Percentiles rank a stretch among this genome's conserved stretches.
These are phyloP conservation scores for Anhinga anhinga DNA, from an alignment of 2,113 vertebrate genomes.

Conservation along the genomic window DNA sequence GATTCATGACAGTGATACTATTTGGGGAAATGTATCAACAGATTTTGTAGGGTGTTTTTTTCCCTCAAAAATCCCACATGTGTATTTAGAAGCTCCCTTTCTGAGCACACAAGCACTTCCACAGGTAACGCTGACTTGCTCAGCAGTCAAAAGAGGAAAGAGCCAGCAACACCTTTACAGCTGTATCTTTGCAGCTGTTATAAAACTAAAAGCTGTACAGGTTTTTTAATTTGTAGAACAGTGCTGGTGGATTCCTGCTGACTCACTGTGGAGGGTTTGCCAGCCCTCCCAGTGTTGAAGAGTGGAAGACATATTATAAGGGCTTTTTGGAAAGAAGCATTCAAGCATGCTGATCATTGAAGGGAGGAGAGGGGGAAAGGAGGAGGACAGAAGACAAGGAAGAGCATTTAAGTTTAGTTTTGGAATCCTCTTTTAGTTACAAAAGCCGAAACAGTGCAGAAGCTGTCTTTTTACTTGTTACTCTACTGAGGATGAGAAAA, in stretches of 20 bases:
- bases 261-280: not conserved
- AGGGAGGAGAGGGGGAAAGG: not conserved
- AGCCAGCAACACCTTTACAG: not conserved
- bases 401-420: not conserved
- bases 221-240: not conserved
- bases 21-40: not conserved
- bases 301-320: not conserved
- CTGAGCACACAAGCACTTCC: not conserved
- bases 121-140: not conserved
- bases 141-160: not conserved
- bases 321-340: not conserved
- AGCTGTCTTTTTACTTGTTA: not conserved
- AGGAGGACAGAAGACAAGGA: not conserved
- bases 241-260: not conserved
- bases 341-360: not conserved
- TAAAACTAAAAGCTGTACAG: not conserved
- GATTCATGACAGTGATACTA: not conserved
- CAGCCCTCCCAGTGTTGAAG: accelerated
- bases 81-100: not conserved
- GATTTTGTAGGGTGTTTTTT: not conserved
- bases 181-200: not conserved
- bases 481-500: not conserved
- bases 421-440: not conserved
- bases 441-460: not conserved
- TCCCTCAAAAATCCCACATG: not conserved